Conservation (phyloP, 1,140 invertebrate species). For the Drosophila nebulosa region DNA sequence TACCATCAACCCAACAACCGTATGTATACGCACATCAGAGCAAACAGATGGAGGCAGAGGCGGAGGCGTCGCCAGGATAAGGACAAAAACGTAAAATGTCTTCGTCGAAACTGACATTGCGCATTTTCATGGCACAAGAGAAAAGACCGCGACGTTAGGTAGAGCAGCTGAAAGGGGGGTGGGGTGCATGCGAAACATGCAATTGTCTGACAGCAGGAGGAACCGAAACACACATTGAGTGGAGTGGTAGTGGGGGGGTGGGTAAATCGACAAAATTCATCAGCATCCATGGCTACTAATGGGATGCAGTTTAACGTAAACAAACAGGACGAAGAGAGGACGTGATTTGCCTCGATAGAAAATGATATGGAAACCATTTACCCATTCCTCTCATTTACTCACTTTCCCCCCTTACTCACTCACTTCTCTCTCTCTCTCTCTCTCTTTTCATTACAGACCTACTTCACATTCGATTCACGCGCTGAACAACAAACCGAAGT, state of each 20-base stretch:
- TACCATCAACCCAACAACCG: neutral
- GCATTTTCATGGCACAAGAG: conserved; percentile 37
- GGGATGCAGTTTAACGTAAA: conserved; percentile 32
- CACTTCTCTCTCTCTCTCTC: conserved; percentile 20
- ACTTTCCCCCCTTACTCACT: no score
- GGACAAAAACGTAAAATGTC: conserved; percentile 28
- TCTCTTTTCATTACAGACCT: conserved; percentile 79
- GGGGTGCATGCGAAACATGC: conserved; percentile 29
- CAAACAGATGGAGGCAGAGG: conserved; percentile 34
- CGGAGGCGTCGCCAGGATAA: neutral
- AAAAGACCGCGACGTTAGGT: conserved; percentile 6
- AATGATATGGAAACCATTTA: conserved; percentile 24
- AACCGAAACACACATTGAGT: neutral
- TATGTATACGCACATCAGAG: conserved; percentile 15
- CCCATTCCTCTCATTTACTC: conserved; percentile 30
- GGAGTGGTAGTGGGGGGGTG: conserved; percentile 7
- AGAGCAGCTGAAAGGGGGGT: conserved; percentile 2
- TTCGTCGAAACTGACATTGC: conserved; percentile 34
- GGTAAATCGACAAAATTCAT: conserved; percentile 69
- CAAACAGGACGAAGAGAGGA: conserved; percentile 24
- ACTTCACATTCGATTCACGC: conserved; percentile 85
- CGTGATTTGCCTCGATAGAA: conserved; percentile 52
- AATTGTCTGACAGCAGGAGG: conserved; percentile 27
- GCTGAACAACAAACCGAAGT: conserved; percentile 95
- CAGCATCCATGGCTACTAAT: conserved; percentile 41